These are phyloP conservation scores for Zosterops lateralis DNA, from an alignment of 2,113 vertebrate genomes.

Conservation along the genomic window DNA sequence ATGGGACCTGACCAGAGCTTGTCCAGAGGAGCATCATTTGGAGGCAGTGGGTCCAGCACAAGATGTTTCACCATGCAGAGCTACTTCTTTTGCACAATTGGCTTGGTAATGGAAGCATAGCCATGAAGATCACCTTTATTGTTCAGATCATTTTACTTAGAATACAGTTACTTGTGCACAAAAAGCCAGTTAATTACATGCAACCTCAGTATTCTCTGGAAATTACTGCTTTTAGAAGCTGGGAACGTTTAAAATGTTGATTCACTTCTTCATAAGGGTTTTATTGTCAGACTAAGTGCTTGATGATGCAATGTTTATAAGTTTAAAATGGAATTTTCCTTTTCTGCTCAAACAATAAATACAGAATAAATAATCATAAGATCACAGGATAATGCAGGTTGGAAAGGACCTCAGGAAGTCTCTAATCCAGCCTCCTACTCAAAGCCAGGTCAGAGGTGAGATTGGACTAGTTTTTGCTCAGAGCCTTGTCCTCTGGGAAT, in stretches of 20 bases:
- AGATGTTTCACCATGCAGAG: not conserved
- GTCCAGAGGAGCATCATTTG: not conserved
- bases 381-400: not conserved
- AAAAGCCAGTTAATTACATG: not conserved
- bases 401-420: not conserved
- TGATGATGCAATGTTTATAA: not conserved
- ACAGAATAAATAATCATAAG: conserved; percentile 1
- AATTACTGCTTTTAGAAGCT: not conserved
- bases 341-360: not conserved
- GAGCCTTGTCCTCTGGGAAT: not conserved
- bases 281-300: not conserved
- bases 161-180: not conserved
- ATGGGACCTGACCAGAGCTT: not conserved
- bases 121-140: not conserved
- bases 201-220: not conserved
- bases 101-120: not conserved
- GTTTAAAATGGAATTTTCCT: not conserved
- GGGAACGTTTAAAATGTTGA: not conserved
- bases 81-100: not conserved
- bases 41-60: not conserved
- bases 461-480: not conserved
- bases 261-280: not conserved
- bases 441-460: not conserved
- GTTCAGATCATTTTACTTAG: not conserved
- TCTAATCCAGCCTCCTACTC: not conserved